phyloP scores from a whole-genome alignment of 2,888 invertebrate genomes.

The Odontothrips loti region DNA sequence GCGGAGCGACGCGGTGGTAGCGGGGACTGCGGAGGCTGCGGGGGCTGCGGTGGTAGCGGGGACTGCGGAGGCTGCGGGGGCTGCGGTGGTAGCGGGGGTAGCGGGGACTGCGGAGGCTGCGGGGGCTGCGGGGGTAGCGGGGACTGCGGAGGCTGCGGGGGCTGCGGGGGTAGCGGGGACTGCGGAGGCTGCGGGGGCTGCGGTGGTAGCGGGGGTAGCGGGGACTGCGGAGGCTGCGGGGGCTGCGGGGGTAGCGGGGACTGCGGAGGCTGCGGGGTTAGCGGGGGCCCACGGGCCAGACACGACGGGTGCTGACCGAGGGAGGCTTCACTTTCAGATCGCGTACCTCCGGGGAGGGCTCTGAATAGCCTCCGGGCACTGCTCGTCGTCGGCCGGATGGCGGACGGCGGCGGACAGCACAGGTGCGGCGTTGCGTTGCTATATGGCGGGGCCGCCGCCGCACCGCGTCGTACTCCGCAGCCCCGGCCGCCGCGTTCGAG shows the following conservation, averaged over 20 bases:
- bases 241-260: slow-evolving; percentile 35
- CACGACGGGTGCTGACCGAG: too few relatives aligned
- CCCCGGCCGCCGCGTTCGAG: slow-evolving; percentile 40
- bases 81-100: slow-evolving; percentile 33
- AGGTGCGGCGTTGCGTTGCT: too few relatives aligned
- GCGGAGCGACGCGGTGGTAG: slow-evolving; percentile 29
- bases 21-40: slow-evolving; percentile 35
- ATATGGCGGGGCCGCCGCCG: too few relatives aligned
- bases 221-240: slow-evolving; percentile 33
- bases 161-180: slow-evolving; percentile 36
- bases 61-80: slow-evolving; percentile 31
- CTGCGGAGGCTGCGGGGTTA: slow-evolving; percentile 29
- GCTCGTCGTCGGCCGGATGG: too few relatives aligned
- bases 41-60: slow-evolving; percentile 34
- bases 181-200: slow-evolving; percentile 8
- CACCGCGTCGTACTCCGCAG: too few relatives aligned
- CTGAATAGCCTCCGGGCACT: too few relatives aligned
- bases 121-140: slow-evolving; percentile 33
- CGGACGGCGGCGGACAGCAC: too few relatives aligned
- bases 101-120: slow-evolving; percentile 35
- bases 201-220: slow-evolving; percentile 35
- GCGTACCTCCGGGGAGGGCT: too few relatives aligned
- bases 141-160: slow-evolving; percentile 32
- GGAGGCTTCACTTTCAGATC: too few relatives aligned
- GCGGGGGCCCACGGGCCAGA: too few relatives aligned